Base-by-base conservation (phyloP, 2,888 invertebrate genomes). In the Eupelmus urozonus region DNA sequence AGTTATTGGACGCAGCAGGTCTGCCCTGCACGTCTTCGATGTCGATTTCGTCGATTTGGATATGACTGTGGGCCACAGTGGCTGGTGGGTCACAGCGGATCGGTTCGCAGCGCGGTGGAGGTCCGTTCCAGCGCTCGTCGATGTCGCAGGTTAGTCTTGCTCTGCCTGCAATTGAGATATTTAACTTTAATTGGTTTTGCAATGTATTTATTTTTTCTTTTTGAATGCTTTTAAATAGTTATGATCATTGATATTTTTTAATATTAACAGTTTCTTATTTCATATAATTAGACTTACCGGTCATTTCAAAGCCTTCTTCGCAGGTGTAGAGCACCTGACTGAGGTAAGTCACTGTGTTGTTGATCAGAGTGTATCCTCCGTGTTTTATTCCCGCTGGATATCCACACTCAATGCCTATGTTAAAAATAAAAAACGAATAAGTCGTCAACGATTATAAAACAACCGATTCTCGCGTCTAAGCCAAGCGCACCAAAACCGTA, bases 101-200 rank as follows among this genome's bases (percentile, higher is more conserved):
- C 7, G 89, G 90, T 82, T 96, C 96, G 89, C 97, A 97, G 84
- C 94, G 91, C 0, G 97, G 97, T 66, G 97, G 97, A 1, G 97
- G 97, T 59, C 97, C 97, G 85, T 97, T 97, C 97, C 97, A 97
- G 69, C 96, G 92, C 88, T 96, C 96, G 85, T 97, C 97, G 83
- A 97, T 95, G 89, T 97, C 97, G 85, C 97, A 97, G 2, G 96
- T 95, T 16, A 97, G 91, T 82, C 95, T 92, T 0, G 96, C 94
- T 34, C 97, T 92, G 23, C 97, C 92, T 87, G 55, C 3, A 49
- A 49, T 13, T 34, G 5, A 34, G 34, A 34, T 34, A 34, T 34
- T 34, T 34, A 34, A 34, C 9, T 34, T 34, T 34, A 5, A 45
- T 45, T 34, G 34, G 3, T 34, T 45, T 45, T 45, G 9, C 2